Conservation (phyloP, 2,888 invertebrate genomes). For the Brenthis daphne region DNA sequence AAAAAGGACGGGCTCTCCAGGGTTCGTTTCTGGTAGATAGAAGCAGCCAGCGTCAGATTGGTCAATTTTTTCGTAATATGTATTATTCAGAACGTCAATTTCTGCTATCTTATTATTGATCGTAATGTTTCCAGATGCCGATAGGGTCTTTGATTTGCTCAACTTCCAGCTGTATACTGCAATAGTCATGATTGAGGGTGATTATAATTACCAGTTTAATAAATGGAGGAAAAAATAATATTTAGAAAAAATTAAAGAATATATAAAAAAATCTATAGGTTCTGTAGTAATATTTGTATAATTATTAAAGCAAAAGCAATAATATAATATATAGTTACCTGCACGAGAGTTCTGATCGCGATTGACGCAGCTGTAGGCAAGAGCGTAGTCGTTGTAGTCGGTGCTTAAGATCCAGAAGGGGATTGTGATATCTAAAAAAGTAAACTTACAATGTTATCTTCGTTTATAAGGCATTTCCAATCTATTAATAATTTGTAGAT, state of each 20-base stretch:
- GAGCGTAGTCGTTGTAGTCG: slow-evolving; percentile 81
- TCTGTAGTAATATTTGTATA: too few species aligned
- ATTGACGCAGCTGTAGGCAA: slow-evolving; percentile 83
- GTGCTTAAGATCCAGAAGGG: slow-evolving; percentile 61
- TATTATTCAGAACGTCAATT: slow-evolving; percentile 51
- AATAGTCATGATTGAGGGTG: slow-evolving; percentile 24
- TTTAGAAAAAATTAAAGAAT: too few species aligned
- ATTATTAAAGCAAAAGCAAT: too few species aligned
- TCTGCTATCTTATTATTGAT: slow-evolving; percentile 50
- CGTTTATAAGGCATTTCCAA: too few species aligned
- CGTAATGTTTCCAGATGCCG: slow-evolving; percentile 41
- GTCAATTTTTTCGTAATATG: slow-evolving; percentile 52
- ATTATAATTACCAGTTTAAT: too few species aligned
- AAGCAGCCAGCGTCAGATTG: slow-evolving; percentile 59
- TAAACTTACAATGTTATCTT: not conserved
- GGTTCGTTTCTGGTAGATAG: slow-evolving; percentile 53
- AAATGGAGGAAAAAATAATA: too few species aligned
- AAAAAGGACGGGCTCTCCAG: slow-evolving; percentile 53
- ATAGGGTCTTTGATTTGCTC: slow-evolving; percentile 52
- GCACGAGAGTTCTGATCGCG: slow-evolving; percentile 58
- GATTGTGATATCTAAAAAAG: slow-evolving; percentile 44
- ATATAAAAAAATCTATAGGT: too few species aligned
- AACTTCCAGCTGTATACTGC: slow-evolving; percentile 69
- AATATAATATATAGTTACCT: too few species aligned
- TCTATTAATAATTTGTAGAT: too few species aligned